Evolutionary conservation across 2,888 invertebrate genomes (phyloP).

Genomic region (Drosophila colorata): DNA sequence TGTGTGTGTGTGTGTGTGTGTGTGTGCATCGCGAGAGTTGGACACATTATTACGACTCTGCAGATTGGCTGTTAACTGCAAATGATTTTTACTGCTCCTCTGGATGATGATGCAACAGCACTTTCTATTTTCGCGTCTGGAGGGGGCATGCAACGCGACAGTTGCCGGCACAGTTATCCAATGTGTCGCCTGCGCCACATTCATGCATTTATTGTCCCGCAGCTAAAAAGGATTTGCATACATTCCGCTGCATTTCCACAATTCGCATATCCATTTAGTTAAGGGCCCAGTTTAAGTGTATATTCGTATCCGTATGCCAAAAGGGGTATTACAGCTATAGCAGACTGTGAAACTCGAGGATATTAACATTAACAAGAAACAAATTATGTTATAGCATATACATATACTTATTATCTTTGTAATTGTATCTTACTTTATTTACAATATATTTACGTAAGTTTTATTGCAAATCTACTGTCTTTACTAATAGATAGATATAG

Average conservation of each 20-base stretch:
- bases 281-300: constrained; percentile 48
- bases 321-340: constrained; percentile 9
- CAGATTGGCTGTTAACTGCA: constrained; percentile 67
- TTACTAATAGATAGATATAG: too few species aligned
- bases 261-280: constrained; percentile 53
- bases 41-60: constrained; percentile 33
- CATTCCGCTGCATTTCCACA: constrained; percentile 25
- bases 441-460: too few species aligned
- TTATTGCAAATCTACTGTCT: too few species aligned
- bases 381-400: too few species aligned
- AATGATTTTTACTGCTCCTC: constrained; percentile 44
- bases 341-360: neutral
- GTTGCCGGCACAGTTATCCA: constrained; percentile 28
- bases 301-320: neutral
- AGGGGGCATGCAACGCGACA: constrained; percentile 24
- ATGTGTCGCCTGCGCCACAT: neutral
- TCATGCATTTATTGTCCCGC: constrained; percentile 26
- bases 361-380: too few species aligned
- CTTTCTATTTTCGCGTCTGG: constrained; percentile 2
- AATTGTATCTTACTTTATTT: too few species aligned
- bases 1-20: neutral
- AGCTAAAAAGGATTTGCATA: constrained; percentile 25
- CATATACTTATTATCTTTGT: too few species aligned
- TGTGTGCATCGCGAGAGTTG: constrained; percentile 12
- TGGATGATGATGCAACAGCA: constrained; percentile 26